phyloP scores from a whole-genome alignment of 2,888 invertebrate species.

The Pseudanteris insignis region DNA sequence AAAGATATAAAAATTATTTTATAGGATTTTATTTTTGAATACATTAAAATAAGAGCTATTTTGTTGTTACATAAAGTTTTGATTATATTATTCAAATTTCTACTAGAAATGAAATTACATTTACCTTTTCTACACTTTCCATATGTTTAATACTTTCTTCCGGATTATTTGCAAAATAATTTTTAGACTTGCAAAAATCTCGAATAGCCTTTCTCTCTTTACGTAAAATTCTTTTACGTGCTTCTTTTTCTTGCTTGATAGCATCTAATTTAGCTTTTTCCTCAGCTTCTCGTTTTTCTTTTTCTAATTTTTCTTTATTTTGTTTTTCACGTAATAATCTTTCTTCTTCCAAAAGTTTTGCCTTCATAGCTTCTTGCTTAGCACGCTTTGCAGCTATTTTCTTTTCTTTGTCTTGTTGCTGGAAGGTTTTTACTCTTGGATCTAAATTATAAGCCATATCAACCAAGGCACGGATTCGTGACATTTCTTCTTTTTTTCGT shows the following conservation, averaged over 20 bases:
- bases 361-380: slow-evolving; percentile 83
- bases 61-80: too few relatives aligned
- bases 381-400: slow-evolving; percentile 90
- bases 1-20: too few relatives aligned
- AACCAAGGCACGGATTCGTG: slow-evolving; percentile 87
- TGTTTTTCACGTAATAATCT: slow-evolving; percentile 78
- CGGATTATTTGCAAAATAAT: slow-evolving; percentile 79
- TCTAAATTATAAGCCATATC: slow-evolving; percentile 95
- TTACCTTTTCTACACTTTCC: slow-evolving; percentile 87
- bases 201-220: slow-evolving; percentile 85
- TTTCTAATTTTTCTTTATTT: slow-evolving; percentile 70
- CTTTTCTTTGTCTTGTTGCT: slow-evolving; percentile 91
- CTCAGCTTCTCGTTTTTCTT: slow-evolving; percentile 81
- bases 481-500: slow-evolving; percentile 96
- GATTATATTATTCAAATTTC: not conserved
- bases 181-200: slow-evolving; percentile 81
- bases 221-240: slow-evolving; percentile 83
- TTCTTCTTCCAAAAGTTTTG: slow-evolving; percentile 85
- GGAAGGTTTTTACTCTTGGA: slow-evolving; percentile 91
- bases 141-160: slow-evolving; percentile 82
- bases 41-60: too few relatives aligned
- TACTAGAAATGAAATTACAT: not conserved
- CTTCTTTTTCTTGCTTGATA: slow-evolving; percentile 86
- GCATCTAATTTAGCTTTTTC: slow-evolving; percentile 84
- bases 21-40: too few relatives aligned